These are phyloP conservation scores for Diorhabda carinulata DNA, from an alignment of 1,140 invertebrate genomes.

Conservation along the genomic window DNA sequence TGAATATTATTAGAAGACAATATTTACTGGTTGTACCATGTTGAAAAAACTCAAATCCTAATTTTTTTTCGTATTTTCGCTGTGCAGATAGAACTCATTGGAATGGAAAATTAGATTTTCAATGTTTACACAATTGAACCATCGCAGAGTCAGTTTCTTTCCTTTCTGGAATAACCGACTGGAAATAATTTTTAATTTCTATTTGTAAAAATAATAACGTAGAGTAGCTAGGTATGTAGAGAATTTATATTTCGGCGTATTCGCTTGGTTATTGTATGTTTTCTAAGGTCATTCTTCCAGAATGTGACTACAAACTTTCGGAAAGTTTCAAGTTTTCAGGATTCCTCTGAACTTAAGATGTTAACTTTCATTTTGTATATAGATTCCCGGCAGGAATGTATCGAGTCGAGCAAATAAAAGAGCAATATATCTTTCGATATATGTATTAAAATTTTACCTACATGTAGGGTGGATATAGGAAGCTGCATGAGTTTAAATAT, in stretches of 20 bases:
- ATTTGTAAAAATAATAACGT: slow-evolving; percentile 41
- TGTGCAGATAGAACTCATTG: slow-evolving; percentile 5
- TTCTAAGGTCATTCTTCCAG: slow-evolving; percentile 44
- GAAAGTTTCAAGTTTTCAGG: slow-evolving; percentile 13
- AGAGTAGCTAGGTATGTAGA: slow-evolving; percentile 40
- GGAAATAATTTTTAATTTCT: slow-evolving; percentile 45
- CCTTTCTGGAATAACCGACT: slow-evolving; percentile 30
- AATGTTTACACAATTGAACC: slow-evolving; percentile 21
- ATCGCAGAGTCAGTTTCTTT: slow-evolving; percentile 10
- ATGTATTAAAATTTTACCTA: slow-evolving; percentile 1
- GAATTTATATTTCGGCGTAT: slow-evolving; percentile 45
- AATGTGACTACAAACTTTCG: slow-evolving; percentile 33
- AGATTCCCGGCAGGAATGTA: background rate
- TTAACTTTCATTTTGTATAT: slow-evolving; percentile 19
- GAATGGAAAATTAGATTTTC: slow-evolving; percentile 17
- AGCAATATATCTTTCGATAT: background rate
- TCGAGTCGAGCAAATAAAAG: background rate
- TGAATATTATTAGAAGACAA: no score
- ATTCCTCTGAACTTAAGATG: slow-evolving; percentile 13
- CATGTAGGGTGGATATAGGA: background rate
- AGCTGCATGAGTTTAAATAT: no score
- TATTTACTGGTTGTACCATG: no score
- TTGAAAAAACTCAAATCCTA: no score
- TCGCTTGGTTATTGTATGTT: slow-evolving; percentile 44
- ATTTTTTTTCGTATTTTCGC: no score